Base-by-base conservation (phyloP, 1,140 invertebrate genomes). In the Listronotus oregonensis region DNA sequence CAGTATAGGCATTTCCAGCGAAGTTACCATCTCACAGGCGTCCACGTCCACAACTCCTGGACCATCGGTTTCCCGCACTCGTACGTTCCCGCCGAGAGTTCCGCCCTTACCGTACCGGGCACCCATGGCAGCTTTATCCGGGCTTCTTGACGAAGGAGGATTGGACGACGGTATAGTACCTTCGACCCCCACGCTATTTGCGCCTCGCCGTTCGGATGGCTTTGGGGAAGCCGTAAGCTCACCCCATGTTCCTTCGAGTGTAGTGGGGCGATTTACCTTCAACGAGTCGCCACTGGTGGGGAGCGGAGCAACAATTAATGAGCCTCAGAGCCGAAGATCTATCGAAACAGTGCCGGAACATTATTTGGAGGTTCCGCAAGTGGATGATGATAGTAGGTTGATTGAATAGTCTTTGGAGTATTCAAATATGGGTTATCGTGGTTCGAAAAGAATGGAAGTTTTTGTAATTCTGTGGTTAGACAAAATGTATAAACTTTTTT, bases 161-260 rank as follows among this genome's bases (percentile, higher is more conserved):
- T 89, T 87, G 5, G 93, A 94, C 77, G 93, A 95, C 75, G 90
- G 77, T 55, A 94, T 95, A 68, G 93, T 96, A 11, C 94, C 94
- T 6, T 93, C 92, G 57, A 96, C 93, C 1, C 94, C 93, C 0
- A 95, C 93, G 0, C 78, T 95, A 1, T 93, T 90, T 74, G 87
- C 92, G 31, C 91, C 92, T 5, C 82, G 92, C 58, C 84, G 93
- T 71, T 89, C 85, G 51, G 94, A 96, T 79, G 93, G 92, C 37
- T 96, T 95, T 79, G 92, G 93, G 18, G 94, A 97, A 78, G 92
- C 93, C 57, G 91, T 95, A 9, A 95, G 93, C 78, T 96, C 94
- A 0, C 93, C 94, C 15, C 90, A 89, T 75, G 87, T 89, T 42
- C 85, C 87, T 12, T 76, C 76, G 17, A 80, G 80, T 46, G 84